Evolutionary conservation across 1,140 invertebrate species (phyloP).

Genomic region (Potamilus streckersoni): DNA sequence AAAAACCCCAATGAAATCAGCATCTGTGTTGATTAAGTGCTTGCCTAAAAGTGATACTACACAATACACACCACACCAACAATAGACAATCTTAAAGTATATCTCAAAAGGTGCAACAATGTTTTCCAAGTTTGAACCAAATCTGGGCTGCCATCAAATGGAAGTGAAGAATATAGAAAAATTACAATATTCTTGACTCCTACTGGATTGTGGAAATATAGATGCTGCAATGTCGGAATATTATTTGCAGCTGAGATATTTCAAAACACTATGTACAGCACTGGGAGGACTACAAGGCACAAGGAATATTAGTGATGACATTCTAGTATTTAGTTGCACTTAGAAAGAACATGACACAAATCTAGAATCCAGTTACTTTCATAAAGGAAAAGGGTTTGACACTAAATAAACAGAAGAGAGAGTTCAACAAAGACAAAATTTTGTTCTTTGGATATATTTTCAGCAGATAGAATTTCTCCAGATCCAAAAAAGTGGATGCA

Average conservation of each 20-base stretch:
- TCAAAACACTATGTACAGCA: too few species aligned
- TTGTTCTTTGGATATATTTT: too few species aligned
- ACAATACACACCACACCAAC: slow-evolving; percentile 54
- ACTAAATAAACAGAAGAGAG: slow-evolving; percentile 7
- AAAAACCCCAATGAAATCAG: slow-evolving; percentile 47
- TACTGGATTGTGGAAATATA: slow-evolving; percentile 2
- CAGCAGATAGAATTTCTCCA: too few species aligned
- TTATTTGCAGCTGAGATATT: too few species aligned
- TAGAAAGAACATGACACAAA: too few species aligned
- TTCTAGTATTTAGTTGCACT: too few species aligned
- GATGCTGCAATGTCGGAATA: too few species aligned
- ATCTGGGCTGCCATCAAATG: slow-evolving; percentile 51
- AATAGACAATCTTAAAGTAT: slow-evolving; percentile 45
- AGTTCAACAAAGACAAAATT: background rate
- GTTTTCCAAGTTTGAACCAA: slow-evolving; percentile 55
- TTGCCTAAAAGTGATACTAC: slow-evolving; percentile 47
- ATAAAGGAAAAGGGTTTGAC: background rate
- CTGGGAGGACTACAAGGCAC: too few species aligned
- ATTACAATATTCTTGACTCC: slow-evolving; percentile 49
- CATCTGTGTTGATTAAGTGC: slow-evolving; percentile 55
- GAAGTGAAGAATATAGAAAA: slow-evolving; percentile 40
- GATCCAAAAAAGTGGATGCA: too few species aligned
- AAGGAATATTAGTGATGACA: too few species aligned
- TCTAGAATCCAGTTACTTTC: background rate
- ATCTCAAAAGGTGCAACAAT: slow-evolving; percentile 48